phyloP scores from a whole-genome alignment of 2,797 vertebrate species.

The Molossus molossus region DNA sequence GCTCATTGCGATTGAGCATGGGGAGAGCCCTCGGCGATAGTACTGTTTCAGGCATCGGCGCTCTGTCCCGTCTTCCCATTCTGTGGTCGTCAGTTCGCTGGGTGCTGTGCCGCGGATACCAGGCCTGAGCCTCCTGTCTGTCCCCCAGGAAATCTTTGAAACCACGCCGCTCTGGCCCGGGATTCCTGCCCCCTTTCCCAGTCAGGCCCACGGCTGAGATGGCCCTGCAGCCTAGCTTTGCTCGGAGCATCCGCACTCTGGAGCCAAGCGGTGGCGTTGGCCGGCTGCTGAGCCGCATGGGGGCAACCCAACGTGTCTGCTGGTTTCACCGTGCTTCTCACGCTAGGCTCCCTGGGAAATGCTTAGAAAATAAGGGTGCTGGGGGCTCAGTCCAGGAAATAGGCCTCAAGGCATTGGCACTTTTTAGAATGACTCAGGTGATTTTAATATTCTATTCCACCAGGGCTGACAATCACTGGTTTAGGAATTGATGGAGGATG shows the following conservation, averaged over 20 bases:
- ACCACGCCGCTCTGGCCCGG: neutral
- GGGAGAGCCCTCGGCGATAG: neutral
- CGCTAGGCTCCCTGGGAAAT: neutral
- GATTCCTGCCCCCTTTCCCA: accelerated
- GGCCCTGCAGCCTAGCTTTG: neutral
- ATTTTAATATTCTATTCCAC: neutral
- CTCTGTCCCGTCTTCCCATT: neutral
- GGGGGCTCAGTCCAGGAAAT: neutral
- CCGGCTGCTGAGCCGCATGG: neutral
- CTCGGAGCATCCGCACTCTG: neutral
- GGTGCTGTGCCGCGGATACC: neutral
- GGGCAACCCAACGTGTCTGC: neutral
- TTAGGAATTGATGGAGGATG: neutral
- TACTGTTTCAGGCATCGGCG: neutral
- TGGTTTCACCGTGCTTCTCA: neutral
- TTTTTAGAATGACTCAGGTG: neutral
- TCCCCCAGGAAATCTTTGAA: neutral
- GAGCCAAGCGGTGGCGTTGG: neutral
- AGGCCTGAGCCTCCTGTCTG: accelerated
- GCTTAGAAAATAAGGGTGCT: neutral
- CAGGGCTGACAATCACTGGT: neutral
- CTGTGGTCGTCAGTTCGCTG: neutral
- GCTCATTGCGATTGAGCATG: neutral
- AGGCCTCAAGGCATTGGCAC: accelerated
- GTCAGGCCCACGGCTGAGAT: neutral